A percentile compares a stretch with the other conserved stretches of the same genome.
Evolutionary conservation across 2,888 invertebrate species (phyloP).

Genomic region (Agelastica alni): DNA sequence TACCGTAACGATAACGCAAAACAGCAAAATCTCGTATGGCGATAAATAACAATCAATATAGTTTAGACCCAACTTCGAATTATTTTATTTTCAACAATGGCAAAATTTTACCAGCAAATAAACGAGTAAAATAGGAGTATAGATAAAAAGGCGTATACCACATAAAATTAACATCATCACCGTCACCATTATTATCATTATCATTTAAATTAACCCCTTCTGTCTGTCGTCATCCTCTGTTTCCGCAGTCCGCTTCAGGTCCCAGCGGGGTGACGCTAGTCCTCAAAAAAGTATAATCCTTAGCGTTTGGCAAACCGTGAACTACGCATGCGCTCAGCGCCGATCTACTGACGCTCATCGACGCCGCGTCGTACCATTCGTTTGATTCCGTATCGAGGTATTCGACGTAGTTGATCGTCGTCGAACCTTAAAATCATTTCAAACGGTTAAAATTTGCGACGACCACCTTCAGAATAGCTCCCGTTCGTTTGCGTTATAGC

Average conservation of each 20-base stretch:
- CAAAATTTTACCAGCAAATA: conserved; percentile 27
- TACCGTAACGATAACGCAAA: too few species aligned
- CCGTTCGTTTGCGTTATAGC: too few species aligned
- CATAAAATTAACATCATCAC: conserved; percentile 1
- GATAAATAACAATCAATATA: too few species aligned
- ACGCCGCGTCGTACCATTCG: conserved; percentile 71
- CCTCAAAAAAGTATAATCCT: conserved; percentile 64
- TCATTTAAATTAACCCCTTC: too few species aligned
- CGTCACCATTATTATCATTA: too few species aligned
- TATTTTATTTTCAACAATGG: conserved; percentile 31
- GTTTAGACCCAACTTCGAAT: conserved; percentile 26
- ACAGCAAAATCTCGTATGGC: too few species aligned
- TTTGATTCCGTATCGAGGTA: conserved; percentile 68
- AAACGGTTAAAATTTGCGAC: too few species aligned
- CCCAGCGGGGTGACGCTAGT: conserved; percentile 44
- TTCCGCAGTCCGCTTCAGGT: conserved; percentile 41
- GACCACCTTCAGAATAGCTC: too few species aligned
- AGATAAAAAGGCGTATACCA: conserved; percentile 50
- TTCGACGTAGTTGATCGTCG: conserved; percentile 76
- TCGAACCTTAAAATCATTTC: conserved; percentile 65
- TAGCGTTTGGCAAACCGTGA: conserved; percentile 69
- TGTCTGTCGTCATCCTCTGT: conserved; percentile 34
- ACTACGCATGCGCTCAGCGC: conserved; percentile 81
- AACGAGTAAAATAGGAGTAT: conserved; percentile 34
- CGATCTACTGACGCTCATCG: conserved; percentile 82